phyloP scores from a whole-genome alignment of 2,888 invertebrate species.

The Ophonus ardosiacus region DNA sequence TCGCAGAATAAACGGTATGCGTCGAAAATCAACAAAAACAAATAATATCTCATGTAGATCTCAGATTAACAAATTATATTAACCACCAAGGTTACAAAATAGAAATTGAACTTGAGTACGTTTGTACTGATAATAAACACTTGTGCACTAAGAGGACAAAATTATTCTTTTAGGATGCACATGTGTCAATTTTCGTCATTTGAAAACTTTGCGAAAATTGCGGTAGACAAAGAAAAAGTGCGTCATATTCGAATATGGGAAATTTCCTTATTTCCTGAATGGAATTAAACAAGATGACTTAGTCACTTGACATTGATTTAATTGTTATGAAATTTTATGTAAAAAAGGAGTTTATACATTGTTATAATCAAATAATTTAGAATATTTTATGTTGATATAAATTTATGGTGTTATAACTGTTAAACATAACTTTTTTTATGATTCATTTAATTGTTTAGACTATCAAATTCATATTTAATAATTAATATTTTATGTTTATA shows the following conservation, averaged over 20 bases:
- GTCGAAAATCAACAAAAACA: conserved; percentile 28
- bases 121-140: conserved; percentile 4
- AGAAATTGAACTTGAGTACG: conserved; percentile 18
- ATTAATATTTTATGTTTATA: too few species aligned
- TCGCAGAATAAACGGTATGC: neutral
- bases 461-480: too few species aligned
- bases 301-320: neutral
- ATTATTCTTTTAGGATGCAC: neutral
- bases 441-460: too few species aligned
- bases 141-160: neutral
- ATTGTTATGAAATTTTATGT: neutral
- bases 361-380: neutral
- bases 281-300: neutral
- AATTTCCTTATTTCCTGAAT: neutral
- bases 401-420: too few species aligned
- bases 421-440: neutral
- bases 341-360: neutral
- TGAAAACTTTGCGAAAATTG: neutral
- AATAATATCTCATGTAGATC: neutral
- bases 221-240: neutral
- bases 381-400: neutral
- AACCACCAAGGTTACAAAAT: conserved; percentile 18
- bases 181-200: neutral
- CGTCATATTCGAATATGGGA: neutral
- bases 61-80: conserved; percentile 22